Evolutionary conservation across 2,888 invertebrate species (phyloP).

Genomic region (Rhimphoctona megacephalus): DNA sequence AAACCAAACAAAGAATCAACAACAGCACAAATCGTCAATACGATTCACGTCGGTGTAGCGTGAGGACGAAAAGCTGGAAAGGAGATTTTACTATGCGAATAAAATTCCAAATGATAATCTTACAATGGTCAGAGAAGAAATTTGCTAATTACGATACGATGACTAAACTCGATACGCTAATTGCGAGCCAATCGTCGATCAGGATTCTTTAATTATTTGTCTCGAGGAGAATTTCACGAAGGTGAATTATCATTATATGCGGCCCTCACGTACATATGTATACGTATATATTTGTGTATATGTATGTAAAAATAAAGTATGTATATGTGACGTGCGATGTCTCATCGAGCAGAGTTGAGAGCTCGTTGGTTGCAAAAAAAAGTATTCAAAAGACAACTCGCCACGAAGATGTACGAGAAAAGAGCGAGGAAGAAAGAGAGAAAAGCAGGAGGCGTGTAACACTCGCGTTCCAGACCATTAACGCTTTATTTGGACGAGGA

Average conservation of each 20-base stretch:
- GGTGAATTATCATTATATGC: slow-evolving; percentile 37
- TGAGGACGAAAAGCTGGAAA: not conserved
- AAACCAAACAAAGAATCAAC: not conserved
- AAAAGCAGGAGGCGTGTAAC: slow-evolving; percentile 61
- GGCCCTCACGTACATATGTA: not conserved
- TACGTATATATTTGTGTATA: not conserved
- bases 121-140: not conserved
- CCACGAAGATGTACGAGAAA: slow-evolving; percentile 17
- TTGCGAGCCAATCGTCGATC: slow-evolving; percentile 52
- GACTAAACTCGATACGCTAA: slow-evolving; percentile 62
- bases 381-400: slow-evolving; percentile 11
- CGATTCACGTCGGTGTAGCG: not conserved
- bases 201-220: slow-evolving; percentile 59
- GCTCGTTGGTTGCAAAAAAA: slow-evolving; percentile 61
- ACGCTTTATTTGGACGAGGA: slow-evolving; percentile 69
- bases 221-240: slow-evolving; percentile 34
- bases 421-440: slow-evolving; percentile 4
- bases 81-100: not conserved
- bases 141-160: slow-evolving; percentile 58
- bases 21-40: not conserved
- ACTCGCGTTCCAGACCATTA: slow-evolving; percentile 69
- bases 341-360: slow-evolving; percentile 55
- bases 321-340: slow-evolving; percentile 29
- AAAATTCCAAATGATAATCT: slow-evolving; percentile 4
- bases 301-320: slow-evolving; percentile 4